Conservation (phyloP, 2,888 invertebrate species). For the Zootermopsis nevadensis region DNA sequence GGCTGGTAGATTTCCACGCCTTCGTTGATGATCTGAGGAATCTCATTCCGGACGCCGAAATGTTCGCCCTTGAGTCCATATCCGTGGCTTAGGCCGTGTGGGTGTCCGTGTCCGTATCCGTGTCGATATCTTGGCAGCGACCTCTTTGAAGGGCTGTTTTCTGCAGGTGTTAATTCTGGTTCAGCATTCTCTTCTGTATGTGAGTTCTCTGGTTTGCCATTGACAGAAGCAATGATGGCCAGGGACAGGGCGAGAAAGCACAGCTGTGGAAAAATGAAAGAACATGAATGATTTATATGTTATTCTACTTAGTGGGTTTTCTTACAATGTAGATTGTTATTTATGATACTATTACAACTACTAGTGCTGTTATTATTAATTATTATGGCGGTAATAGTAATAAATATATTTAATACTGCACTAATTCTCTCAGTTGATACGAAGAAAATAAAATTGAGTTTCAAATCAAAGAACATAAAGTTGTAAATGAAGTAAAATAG, state of each 20-base stretch:
- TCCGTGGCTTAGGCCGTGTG: slow-evolving; percentile 53
- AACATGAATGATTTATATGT: too few species aligned
- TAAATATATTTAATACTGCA: too few species aligned
- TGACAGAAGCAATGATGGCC: not conserved
- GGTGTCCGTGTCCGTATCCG: not conserved
- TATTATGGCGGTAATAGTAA: too few species aligned
- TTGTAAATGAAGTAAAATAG: too few species aligned
- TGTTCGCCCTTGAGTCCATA: not conserved
- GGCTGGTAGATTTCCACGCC: slow-evolving; percentile 65
- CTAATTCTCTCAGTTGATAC: too few species aligned
- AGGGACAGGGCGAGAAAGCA: not conserved
- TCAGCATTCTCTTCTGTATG: not conserved
- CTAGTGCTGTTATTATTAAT: too few species aligned
- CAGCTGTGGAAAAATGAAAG: not conserved
- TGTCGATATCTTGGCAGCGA: not conserved
- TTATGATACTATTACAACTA: too few species aligned
- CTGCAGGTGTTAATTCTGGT: not conserved
- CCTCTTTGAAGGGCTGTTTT: not conserved
- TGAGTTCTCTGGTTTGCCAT: not conserved
- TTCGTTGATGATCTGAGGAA: not conserved
- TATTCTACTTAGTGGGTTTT: too few species aligned
- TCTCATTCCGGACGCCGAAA: not conserved
- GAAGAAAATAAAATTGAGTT: too few species aligned
- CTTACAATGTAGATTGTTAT: too few species aligned
- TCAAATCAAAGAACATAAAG: too few species aligned